Base-by-base conservation (phyloP, 2,113 vertebrate genomes). In the Choloepus hoffmanni region DNA sequence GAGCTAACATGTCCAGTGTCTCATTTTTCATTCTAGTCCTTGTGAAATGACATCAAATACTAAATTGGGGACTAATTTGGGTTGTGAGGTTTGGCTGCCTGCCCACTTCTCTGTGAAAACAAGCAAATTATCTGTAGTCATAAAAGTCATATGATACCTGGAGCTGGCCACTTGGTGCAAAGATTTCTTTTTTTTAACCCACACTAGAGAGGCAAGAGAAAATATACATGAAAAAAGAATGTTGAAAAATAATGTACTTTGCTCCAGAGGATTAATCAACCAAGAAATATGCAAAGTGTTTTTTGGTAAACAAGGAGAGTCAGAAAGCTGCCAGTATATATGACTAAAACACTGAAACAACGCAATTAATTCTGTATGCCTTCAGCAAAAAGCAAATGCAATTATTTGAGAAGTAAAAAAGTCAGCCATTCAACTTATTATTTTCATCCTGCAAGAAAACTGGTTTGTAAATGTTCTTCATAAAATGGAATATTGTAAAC, bases 11-110 rank as follows among this genome's bases (percentile, higher is more conserved):
- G 94, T 84, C 74, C 93, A 85, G n/a, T 79, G 92, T 95, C 94
- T 97, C 96, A 97, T 98, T 97, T 98, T 97, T 97, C 96, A 98
- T 96, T 96, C 96, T 45, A 94, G 96, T 93, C 97, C 95, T 97
- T 97, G 96, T 94, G 94, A 97, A 97, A 97, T 97, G 97, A 97
- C 96, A 98, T 96, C 82, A 0, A 97, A 96, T 90, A 96, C 95
- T 97, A 96, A 97, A 97, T 85, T 97, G 94, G 86, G 93, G 77
- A 97, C 96, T 97, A 97, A 97, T 97, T 97, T 97, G 82, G 63
- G 89, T 96, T 89, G 95, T 86, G 90, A 96, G 83, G 74, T 85
- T 96, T 98, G 97, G 94, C 96, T 92, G 89, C 86, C 96, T 96
- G 94, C 93, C 95, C 10, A 43, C 24, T 93, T 97, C 83, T 78